A percentile compares a stretch with the other conserved stretches of the same genome.
phyloP scores from a whole-genome alignment of 2,888 invertebrate species.

The Germaria angustata region DNA sequence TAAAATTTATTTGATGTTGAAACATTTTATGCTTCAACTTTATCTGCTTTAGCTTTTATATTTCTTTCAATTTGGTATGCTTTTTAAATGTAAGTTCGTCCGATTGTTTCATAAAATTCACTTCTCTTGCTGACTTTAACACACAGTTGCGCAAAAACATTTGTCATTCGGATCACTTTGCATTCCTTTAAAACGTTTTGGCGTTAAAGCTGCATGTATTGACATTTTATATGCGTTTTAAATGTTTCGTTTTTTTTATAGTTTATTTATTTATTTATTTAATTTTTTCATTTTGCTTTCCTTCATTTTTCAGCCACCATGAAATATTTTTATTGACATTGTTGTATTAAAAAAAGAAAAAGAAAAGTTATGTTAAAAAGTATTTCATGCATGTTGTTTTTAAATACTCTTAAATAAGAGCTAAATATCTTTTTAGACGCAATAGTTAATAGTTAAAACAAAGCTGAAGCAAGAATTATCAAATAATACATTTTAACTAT shows the following conservation, averaged over 20 bases:
- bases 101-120: slow-evolving; percentile 32
- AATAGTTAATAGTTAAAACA: slow-evolving; percentile 2
- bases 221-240: slow-evolving; percentile 39
- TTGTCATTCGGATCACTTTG: slow-evolving; percentile 68
- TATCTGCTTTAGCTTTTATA: slow-evolving; percentile 31
- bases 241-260: background rate
- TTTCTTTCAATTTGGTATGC: slow-evolving; percentile 25
- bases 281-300: background rate
- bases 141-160: slow-evolving; percentile 64
- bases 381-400: slow-evolving; percentile 19
- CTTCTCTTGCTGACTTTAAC: slow-evolving; percentile 16
- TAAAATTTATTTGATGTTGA: slow-evolving; percentile 59
- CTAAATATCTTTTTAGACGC: slow-evolving; percentile 4
- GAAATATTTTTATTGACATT: slow-evolving; percentile 54
- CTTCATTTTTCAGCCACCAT: slow-evolving; percentile 37
- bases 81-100: background rate
- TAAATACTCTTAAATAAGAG: slow-evolving; percentile 13
- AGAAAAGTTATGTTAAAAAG: background rate
- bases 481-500: too few species aligned
- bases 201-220: slow-evolving; percentile 54
- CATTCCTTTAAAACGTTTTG: slow-evolving; percentile 63
- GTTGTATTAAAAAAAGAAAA: background rate
- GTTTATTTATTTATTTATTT: background rate
- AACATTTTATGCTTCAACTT: slow-evolving; percentile 57
- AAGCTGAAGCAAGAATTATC: too few species aligned